Percentiles rank a stretch among this genome's conserved stretches.
Evolutionary conservation across 1,140 invertebrate species (phyloP).

Genomic region (Caenorhabditis remanei): DNA sequence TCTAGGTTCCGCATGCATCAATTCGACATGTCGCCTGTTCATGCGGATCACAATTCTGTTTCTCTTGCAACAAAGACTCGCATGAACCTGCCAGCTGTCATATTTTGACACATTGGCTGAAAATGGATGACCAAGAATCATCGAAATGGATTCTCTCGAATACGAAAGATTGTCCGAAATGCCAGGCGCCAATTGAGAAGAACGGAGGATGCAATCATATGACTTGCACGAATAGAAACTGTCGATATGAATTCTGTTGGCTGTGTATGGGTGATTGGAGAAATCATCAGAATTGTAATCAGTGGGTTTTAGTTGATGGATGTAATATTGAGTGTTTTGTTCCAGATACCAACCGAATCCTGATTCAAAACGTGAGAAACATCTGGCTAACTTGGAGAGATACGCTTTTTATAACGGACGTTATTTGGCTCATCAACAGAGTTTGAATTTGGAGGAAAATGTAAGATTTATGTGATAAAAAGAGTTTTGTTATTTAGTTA

Average conservation of each 20-base stretch:
- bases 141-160: constrained; percentile 99
- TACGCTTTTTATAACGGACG: constrained; percentile 98
- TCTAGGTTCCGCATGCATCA: constrained; percentile 84
- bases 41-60: constrained; percentile 83
- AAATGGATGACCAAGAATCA: constrained; percentile 99
- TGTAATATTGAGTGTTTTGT: not conserved
- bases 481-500: not conserved
- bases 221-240: constrained; percentile 98
- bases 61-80: constrained; percentile 97
- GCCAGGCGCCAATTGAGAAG: constrained; percentile 79
- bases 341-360: not conserved
- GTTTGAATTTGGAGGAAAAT: constrained; percentile 96
- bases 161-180: constrained; percentile 84
- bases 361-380: constrained; percentile 81
- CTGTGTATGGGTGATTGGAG: constrained; percentile 98
- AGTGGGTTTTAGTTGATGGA: not conserved
- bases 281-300: constrained; percentile 83
- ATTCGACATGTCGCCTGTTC: constrained; percentile 90
- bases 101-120: constrained; percentile 94
- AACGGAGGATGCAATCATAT: constrained; percentile 99
- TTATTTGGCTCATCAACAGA: constrained; percentile 99
- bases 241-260: constrained; percentile 99
- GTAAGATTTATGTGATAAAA: constrained; percentile 69
- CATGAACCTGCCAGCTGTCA: constrained; percentile 97
- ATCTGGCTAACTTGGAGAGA: constrained; percentile 89